A percentile compares a stretch with the other conserved stretches of the same genome.
These are phyloP conservation scores for Nothoprocta pentlandii DNA, from an alignment of 2,113 vertebrate species.

Conservation along the genomic window DNA sequence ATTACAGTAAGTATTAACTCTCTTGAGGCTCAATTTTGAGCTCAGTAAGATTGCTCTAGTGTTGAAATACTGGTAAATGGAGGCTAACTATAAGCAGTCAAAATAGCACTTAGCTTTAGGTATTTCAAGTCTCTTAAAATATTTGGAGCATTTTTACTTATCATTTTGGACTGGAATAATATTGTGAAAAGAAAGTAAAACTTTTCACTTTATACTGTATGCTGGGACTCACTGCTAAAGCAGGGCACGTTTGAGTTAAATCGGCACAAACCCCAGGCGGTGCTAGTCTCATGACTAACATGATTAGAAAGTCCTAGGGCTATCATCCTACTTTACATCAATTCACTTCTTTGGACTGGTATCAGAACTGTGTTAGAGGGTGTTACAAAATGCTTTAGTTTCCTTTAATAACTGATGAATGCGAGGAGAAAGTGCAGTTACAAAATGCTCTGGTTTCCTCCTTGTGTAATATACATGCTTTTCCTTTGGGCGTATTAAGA, in stretches of 20 bases:
- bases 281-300: background rate
- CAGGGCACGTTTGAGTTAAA: background rate
- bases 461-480: background rate
- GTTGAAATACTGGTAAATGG: background rate
- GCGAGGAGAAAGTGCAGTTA: background rate
- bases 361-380: fast-evolving
- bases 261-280: background rate
- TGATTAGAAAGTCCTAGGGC: background rate
- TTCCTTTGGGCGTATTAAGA: background rate
- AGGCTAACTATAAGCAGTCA: fast-evolving
- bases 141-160: background rate
- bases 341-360: background rate
- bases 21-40: background rate
- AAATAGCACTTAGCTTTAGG: background rate
- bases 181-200: background rate
- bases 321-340: background rate
- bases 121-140: background rate
- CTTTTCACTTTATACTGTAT: background rate
- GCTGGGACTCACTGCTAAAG: background rate
- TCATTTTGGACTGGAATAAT: background rate
- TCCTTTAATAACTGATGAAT: background rate
- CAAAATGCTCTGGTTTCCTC: background rate
- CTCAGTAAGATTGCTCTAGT: background rate
- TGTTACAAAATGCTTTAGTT: background rate
- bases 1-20: background rate